Conservation (phyloP, 2,888 invertebrate genomes). For the Phalera bucephala region DNA sequence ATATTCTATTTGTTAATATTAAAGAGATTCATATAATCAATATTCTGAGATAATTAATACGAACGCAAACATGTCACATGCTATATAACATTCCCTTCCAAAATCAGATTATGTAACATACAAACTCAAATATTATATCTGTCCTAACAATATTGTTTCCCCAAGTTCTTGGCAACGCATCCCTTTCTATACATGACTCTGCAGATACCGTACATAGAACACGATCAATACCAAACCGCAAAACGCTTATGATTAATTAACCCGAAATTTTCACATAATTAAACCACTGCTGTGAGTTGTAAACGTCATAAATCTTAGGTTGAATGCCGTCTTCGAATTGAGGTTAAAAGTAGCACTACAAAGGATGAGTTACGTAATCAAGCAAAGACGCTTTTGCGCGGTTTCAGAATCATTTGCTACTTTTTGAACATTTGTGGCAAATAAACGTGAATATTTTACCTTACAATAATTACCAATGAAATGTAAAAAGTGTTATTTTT, state of each 20-base stretch:
- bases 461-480: too few relatives aligned
- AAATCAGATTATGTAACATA: not conserved
- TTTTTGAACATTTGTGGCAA: too few relatives aligned
- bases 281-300: slow-evolving; percentile 32
- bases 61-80: too few relatives aligned
- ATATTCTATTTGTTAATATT: too few relatives aligned
- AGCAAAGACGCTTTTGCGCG: too few relatives aligned
- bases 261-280: slow-evolving; percentile 42
- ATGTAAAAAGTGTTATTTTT: too few relatives aligned
- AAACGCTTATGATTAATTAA: slow-evolving; percentile 41
- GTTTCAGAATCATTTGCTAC: too few relatives aligned
- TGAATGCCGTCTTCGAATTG: slow-evolving; percentile 41
- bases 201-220: slow-evolving; percentile 5
- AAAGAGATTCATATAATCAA: too few relatives aligned
- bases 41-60: too few relatives aligned
- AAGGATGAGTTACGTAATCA: slow-evolving; percentile 41
- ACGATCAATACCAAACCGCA: slow-evolving; percentile 35
- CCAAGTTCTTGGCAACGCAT: slow-evolving; percentile 12
- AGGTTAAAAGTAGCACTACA: slow-evolving; percentile 40
- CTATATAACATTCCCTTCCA: not conserved
- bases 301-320: slow-evolving; percentile 45
- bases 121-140: not conserved
- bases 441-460: too few relatives aligned
- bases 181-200: not conserved
- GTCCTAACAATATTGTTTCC: slow-evolving; percentile 2